These are phyloP conservation scores for Cremastinae sp. DNA, from an alignment of 2,888 invertebrate genomes.

Conservation along the genomic window DNA sequence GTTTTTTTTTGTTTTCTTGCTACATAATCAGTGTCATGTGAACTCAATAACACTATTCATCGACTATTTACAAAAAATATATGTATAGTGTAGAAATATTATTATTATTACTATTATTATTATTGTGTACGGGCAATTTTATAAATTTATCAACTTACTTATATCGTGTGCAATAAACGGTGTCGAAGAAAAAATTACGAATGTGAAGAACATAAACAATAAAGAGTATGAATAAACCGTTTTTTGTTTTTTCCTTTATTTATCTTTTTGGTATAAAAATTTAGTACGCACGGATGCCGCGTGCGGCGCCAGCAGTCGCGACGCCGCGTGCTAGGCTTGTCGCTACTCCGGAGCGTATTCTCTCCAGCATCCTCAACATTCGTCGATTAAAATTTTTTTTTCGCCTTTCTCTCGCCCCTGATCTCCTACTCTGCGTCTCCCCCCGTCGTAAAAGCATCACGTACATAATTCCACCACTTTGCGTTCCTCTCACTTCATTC, in stretches of 20 bases:
- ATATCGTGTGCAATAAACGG: conserved; percentile 59
- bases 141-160: conserved; percentile 60
- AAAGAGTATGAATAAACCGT: conserved; percentile 8
- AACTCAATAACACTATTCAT: conserved; percentile 40
- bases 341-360: conserved; percentile 4
- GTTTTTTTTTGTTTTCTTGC: conserved; percentile 30
- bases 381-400: conserved; percentile 45
- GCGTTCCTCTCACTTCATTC: conserved; percentile 48
- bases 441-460: conserved; percentile 10
- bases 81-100: conserved; percentile 55
- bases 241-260: too few relatives aligned
- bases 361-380: conserved; percentile 58
- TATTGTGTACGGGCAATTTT: conserved; percentile 60
- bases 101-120: conserved; percentile 40
- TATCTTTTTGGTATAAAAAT: neutral
- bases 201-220: neutral
- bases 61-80: conserved; percentile 40
- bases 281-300: neutral
- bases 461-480: conserved; percentile 40
- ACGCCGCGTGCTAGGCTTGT: conserved; percentile 25
- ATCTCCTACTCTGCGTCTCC: conserved; percentile 26
- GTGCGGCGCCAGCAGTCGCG: conserved; percentile 5
- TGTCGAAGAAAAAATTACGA: conserved; percentile 38
- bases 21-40: conserved; percentile 58
- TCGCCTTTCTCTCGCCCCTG: conserved; percentile 30